Evolutionary conservation across 2,113 vertebrate genomes (phyloP), one percentile per base, ranked within the genome.

Genomic region (Mormyrus lacerda): DNA sequence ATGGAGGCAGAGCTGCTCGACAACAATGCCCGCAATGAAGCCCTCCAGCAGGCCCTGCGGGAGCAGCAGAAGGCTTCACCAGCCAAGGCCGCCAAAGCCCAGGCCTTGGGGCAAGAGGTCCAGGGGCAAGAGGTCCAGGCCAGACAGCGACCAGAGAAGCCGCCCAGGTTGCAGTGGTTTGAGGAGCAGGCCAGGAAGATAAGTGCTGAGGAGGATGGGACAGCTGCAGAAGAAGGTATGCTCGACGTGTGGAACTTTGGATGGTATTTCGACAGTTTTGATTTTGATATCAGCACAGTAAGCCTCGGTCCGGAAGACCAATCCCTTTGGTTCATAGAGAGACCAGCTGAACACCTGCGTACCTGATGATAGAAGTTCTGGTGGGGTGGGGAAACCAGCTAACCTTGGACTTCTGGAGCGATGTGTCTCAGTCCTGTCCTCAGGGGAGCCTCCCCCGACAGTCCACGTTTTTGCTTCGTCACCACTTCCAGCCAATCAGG

Each of bases 91-190:
- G 76, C 3, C 4, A 21, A 42, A 45, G 0, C 9, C 1, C 17
- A 2, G 61, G 61, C 61, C 10, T 13, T 27, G 1, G n/a, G 51
- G 42, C 83, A 19, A 89, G 48, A 91, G 47, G 73, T 91, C 85
- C 0, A 0, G 90, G n/a, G 51, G 42, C 83, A 19, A 89, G 48
- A 91, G 47, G 73, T 91, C 85, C 0, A 0, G 90, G n/a, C 90
- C 85, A 89, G 90, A 47, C 13, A 89, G 0, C 94, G 89, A 3
- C 11, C 86, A 0, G 97, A 97, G 11, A 96, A 95, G 27, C 95
- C 98, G 0, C 98, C 98, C 1, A 94, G 98, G 50, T 89, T 97
- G 3, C 94, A 97, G 94, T 99, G 98, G 98, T 96, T 98, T 92
- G 97, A 99, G 24, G 96, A 97, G 91, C 98, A 98, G 89, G 97